Evolutionary conservation across 2,797 vertebrate genomes (phyloP), one percentile per base, ranked within the genome.

Genomic region (Rhinichthys osculus): DNA sequence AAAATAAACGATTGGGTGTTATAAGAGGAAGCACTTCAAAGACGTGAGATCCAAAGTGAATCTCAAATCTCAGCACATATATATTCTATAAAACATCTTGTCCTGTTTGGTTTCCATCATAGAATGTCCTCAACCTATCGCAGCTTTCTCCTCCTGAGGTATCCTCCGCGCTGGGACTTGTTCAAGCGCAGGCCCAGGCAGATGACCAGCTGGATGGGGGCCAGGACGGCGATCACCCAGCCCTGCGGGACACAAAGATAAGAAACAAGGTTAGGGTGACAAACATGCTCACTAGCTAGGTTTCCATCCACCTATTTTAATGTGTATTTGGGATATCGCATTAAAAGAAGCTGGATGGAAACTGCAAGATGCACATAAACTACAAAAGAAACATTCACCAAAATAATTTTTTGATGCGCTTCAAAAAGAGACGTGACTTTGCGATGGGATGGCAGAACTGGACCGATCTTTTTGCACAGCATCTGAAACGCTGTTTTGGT

Each of bases 121-220:
- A 88, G 62, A 7, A 79, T 33, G 38, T 62, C 7, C 33, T 62
- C 8, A 7, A 81, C 38, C 76, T 88, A 89, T 81, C 97, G 95
- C 91, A 96, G 93, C 92, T 96, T 97, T 89, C 89, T 89, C 90
- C 96, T 96, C 64, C 95, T 95, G 69, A 98, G 91, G 87, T 93
- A 95, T 33, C 89, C 96, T 8, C 94, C 95, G 17, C 97, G 96
- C 35, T 92, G 1, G 64, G 95, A 87, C 81, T 96, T 95, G 94
- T 95, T 95, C 73, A 86, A 30, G 14, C 90, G 88, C 90, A 95
- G 93, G 5, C 67, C 2, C 0, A 96, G 0, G 90, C 96, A 96
- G 38, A 92, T 91, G 69, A 90, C 87, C 4, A 96, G 5, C 89
- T 91, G 91, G 14, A 80, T 88, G 5, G 98, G 97, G 6, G 98